A percentile compares a stretch with the other conserved stretches of the same genome.
Evolutionary conservation across 2,797 vertebrate genomes (phyloP).

Genomic region (Neosilurus mollespiculum): DNA sequence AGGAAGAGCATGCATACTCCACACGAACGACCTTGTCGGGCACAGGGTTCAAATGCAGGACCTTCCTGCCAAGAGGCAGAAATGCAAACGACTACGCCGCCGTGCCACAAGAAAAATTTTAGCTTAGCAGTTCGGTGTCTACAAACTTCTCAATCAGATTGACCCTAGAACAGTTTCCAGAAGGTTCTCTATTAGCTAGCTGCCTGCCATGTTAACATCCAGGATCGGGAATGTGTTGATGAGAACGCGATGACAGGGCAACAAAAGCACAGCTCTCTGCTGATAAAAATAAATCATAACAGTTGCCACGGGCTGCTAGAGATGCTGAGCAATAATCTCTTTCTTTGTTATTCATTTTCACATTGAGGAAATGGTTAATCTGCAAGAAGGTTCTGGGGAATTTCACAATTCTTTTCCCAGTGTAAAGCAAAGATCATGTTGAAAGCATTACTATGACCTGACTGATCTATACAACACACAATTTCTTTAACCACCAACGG

Average conservation of each 20-base stretch:
- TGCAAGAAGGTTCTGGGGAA: constrained; percentile 6
- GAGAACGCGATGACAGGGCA: constrained; percentile 21
- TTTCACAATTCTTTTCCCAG: constrained; percentile 6
- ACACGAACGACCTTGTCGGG: too few relatives aligned
- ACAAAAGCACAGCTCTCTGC: constrained; percentile 36
- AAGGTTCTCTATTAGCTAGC: constrained; percentile 21
- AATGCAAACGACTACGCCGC: too few relatives aligned
- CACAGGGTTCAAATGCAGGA: too few relatives aligned
- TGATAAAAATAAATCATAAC: constrained; percentile 45
- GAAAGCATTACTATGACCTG: constrained; percentile 22
- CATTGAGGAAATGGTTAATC: background rate
- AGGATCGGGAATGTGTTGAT: constrained; percentile 30
- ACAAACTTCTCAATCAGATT: constrained; percentile 12
- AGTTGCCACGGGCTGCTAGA: constrained; percentile 38
- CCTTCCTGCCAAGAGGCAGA: too few relatives aligned
- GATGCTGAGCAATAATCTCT: constrained; percentile 33
- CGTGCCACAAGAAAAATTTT: too few relatives aligned
- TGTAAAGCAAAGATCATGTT: constrained; percentile 17
- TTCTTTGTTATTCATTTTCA: constrained; percentile 16
- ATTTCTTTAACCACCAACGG: constrained; percentile 27
- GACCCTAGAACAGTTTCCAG: constrained; percentile 26
- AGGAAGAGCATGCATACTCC: too few relatives aligned
- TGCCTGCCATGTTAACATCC: constrained; percentile 34
- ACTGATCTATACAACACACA: constrained; percentile 24
- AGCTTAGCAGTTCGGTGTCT: background rate